phyloP scores from a whole-genome alignment of 1,140 invertebrate genomes.

The Solenopsis invicta region DNA sequence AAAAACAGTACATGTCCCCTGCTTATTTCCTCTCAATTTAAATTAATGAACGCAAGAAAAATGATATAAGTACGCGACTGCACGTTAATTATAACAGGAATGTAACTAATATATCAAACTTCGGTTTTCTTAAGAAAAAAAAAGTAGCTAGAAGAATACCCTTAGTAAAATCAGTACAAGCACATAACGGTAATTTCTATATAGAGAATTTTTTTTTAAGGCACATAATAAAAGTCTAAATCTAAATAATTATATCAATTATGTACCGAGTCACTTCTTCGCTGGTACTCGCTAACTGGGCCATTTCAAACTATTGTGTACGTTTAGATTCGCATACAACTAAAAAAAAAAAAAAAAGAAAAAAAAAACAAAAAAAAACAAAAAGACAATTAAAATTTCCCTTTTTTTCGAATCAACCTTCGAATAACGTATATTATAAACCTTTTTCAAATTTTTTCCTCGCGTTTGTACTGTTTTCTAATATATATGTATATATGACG shows the following conservation, averaged over 20 bases:
- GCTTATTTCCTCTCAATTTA: background rate
- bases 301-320: conserved; percentile 19
- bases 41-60: conserved; percentile 1
- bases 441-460: background rate
- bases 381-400: conserved; percentile 2
- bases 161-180: conserved; percentile 11
- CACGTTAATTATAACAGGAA: conserved; percentile 14
- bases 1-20: conserved; percentile 2
- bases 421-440: background rate
- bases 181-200: conserved; percentile 26
- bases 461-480: conserved; percentile 56
- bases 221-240: conserved; percentile 49
- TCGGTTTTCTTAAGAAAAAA: conserved; percentile 9
- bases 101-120: conserved; percentile 16
- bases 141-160: background rate
- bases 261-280: conserved; percentile 30
- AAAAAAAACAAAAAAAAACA: background rate
- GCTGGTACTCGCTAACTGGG: conserved; percentile 15
- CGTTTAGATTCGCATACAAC: conserved; percentile 10
- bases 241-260: conserved; percentile 44
- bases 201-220: conserved; percentile 49
- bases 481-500: background rate
- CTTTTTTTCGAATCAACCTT: background rate
- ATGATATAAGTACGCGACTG: conserved; percentile 38
- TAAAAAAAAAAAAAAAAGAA: background rate